phyloP scores from a whole-genome alignment of 2,113 vertebrate species.

The Eolophus roseicapilla region DNA sequence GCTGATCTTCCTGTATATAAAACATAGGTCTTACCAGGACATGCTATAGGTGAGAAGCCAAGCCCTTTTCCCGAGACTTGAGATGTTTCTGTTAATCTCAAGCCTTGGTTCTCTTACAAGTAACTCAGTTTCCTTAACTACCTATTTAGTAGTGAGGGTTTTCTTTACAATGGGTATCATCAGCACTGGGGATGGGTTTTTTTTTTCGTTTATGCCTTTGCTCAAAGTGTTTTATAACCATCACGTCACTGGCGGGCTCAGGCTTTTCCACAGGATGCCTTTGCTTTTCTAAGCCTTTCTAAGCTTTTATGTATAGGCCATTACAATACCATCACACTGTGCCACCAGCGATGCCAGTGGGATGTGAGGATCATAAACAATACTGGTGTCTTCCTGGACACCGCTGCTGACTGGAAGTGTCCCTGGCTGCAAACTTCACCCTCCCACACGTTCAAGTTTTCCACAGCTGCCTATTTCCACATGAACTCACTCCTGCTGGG shows the following conservation, averaged over 20 bases:
- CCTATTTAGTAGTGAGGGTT: neutral
- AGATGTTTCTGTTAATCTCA: neutral
- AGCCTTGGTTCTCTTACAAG: neutral
- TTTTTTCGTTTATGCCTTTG: neutral
- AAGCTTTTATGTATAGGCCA: neutral
- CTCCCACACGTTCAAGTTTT: rapidly evolving
- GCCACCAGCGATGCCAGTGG: neutral
- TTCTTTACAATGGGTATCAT: neutral
- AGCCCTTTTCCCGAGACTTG: neutral
- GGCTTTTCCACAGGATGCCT: constrained; percentile 6
- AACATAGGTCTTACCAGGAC: neutral
- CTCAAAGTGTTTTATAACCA: neutral
- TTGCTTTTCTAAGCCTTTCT: neutral
- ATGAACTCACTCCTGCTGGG: neutral
- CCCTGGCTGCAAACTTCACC: rapidly evolving
- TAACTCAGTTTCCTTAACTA: neutral
- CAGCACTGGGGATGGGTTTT: neutral
- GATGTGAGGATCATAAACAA: neutral
- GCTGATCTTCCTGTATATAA: neutral
- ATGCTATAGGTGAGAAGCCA: neutral
- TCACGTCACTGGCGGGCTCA: neutral
- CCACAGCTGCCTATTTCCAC: neutral
- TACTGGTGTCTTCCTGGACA: neutral
- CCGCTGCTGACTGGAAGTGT: rapidly evolving
- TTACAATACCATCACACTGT: neutral